Percentiles rank a stretch among this genome's conserved stretches.
phyloP scores from a whole-genome alignment of 2,888 invertebrate species.

The Catocala fraxini region DNA sequence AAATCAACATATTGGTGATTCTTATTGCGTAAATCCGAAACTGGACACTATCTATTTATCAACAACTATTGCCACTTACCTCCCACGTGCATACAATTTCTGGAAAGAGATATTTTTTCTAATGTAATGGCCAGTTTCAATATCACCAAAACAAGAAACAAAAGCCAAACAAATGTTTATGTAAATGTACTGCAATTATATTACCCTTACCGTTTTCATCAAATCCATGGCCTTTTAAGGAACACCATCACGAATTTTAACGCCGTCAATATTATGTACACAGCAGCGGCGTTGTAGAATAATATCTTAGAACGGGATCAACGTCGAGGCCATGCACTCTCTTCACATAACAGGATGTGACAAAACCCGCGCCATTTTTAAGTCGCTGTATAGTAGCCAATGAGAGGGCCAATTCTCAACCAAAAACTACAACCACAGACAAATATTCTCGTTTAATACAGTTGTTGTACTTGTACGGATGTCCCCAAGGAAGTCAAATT shows the following conservation, averaged over 20 bases:
- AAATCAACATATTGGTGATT: constrained; percentile 80
- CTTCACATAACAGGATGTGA: constrained; percentile 84
- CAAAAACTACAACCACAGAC: constrained; percentile 56
- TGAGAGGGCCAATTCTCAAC: constrained; percentile 52
- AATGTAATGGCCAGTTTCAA: constrained; percentile 88
- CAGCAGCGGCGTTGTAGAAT: constrained; percentile 71
- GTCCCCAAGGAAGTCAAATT: constrained; percentile 2
- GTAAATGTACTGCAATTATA: constrained; percentile 67
- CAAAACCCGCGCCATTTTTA: constrained; percentile 83
- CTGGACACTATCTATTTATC: constrained; percentile 73
- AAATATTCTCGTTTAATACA: constrained; percentile 38
- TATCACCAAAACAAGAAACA: constrained; percentile 88
- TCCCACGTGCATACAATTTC: constrained; percentile 86
- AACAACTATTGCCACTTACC: constrained; percentile 84
- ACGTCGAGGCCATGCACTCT: constrained; percentile 83
- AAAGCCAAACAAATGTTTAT: constrained; percentile 84
- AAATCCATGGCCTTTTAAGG: constrained; percentile 88
- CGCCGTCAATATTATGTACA: constrained; percentile 74
- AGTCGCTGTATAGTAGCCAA: constrained; percentile 64
- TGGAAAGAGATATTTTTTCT: constrained; percentile 88
- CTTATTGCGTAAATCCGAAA: constrained; percentile 71
- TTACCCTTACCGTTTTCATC: constrained; percentile 87
- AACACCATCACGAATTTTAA: constrained; percentile 86
- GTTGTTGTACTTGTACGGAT: constrained; percentile 45
- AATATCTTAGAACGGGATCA: constrained; percentile 78